phyloP scores from a whole-genome alignment of 2,797 vertebrate species.

The Antennarius maculatus region DNA sequence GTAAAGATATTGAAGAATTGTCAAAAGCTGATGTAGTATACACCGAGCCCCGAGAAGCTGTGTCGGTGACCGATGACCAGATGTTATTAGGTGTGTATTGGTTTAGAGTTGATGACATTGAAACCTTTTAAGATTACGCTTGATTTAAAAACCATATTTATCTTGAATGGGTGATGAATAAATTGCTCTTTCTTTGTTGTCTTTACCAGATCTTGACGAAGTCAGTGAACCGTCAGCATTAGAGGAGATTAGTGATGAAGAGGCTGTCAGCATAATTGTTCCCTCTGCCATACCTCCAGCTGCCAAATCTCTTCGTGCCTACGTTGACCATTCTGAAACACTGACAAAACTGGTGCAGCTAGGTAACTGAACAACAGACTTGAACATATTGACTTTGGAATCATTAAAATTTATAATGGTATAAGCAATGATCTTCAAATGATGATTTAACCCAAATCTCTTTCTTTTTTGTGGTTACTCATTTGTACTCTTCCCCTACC shows the following conservation, averaged over 20 bases:
- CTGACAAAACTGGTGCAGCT: slow-evolving; percentile 88
- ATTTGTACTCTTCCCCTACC: slow-evolving; percentile 29
- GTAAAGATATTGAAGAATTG: slow-evolving; percentile 14
- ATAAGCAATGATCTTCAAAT: not conserved
- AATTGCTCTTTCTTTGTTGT: not conserved
- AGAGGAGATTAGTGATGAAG: slow-evolving; percentile 87
- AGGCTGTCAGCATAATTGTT: slow-evolving; percentile 83
- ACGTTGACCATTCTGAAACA: slow-evolving; percentile 92
- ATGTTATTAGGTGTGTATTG: slow-evolving; percentile 55
- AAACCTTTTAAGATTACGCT: not conserved
- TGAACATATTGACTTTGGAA: not conserved
- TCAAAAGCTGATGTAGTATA: slow-evolving; percentile 23
- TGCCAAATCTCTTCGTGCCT: slow-evolving; percentile 86
- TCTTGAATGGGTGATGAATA: not conserved
- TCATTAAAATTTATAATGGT: not conserved
- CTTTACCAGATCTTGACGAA: slow-evolving; percentile 68
- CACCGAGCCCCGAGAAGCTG: slow-evolving; percentile 50
- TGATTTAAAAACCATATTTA: not conserved
- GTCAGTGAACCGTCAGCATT: slow-evolving; percentile 77
- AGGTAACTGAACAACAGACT: slow-evolving; percentile 75
- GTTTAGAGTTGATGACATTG: slow-evolving; percentile 8
- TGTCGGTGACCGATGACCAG: slow-evolving; percentile 74
- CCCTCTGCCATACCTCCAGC: slow-evolving; percentile 78
- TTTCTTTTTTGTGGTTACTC: not conserved
- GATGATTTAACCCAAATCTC: not conserved